Base-by-base conservation (phyloP, 2,797 vertebrate species). In the Xerus rutilus region DNA sequence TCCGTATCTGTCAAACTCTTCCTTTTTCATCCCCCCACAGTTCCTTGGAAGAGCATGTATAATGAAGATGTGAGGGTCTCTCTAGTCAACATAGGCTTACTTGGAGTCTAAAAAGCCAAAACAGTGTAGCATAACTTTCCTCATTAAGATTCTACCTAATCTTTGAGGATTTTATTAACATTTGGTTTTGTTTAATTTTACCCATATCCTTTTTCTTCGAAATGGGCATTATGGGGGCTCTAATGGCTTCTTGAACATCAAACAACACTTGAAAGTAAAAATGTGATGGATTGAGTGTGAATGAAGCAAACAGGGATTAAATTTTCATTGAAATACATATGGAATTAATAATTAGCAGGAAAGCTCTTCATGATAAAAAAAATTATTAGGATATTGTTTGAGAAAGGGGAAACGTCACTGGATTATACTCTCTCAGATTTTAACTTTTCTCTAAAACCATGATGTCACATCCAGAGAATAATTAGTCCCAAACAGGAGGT, bases 181-280 rank as follows among this genome's bases (percentile, higher is more conserved):
- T 97, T 96, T 96, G 89, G 94, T 91, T 96, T 94, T 97, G 67
- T 28, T 97, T 97, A 95, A 96, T 90, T 94, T 97, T 91, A 64
- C 45, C 76, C 89, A 89, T 54, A 95, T 69, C 62, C 84, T 76
- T 95, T 94, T 96, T 91, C 87, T 97, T 72, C 82, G 72, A 95
- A 96, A 94, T 74, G 77, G 67, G 35, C 43, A 47, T 96, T 92
- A 85, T 25, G 67, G 39, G 57, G 7, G 6, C 74, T 94, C 86
- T 89, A 67, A 96, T 97, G 84, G 72, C 76, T 82, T 93, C 87
- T 96, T 81, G 30, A 96, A 96, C 93, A 96, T 96, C 95, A 97
- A 95, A 97, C 92, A 90, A 45, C 57, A 89, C 92, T 96, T 96
- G 87, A 91, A 95, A 95, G 84, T 86, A 93, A 96, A 88, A 87